Percentiles rank a stretch among this genome's conserved stretches.
Conservation (phyloP, 2,113 vertebrate species). For the Boulengeromyrus knoepffleri region DNA sequence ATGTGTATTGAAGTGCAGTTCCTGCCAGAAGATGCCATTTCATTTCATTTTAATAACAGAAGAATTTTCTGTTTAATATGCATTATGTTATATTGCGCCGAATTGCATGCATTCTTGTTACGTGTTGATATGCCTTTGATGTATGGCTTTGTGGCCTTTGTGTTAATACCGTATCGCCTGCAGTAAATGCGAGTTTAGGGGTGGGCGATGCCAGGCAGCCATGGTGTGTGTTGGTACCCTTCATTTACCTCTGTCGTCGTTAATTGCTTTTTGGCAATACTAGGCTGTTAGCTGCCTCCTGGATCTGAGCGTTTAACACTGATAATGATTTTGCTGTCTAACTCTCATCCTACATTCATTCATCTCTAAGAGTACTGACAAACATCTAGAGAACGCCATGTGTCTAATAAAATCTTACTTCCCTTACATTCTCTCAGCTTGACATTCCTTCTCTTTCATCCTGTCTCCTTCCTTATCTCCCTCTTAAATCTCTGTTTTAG, state of each 20-base stretch:
- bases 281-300: background rate
- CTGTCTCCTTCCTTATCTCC: background rate
- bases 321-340: background rate
- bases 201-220: background rate
- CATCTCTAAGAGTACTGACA: background rate
- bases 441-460: background rate
- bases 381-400: background rate
- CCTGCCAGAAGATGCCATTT: background rate
- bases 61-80: background rate
- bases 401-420: background rate
- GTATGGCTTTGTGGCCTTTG: background rate
- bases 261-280: background rate
- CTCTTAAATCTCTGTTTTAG: background rate
- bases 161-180: background rate
- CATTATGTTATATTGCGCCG: background rate
- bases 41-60: background rate
- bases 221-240: background rate
- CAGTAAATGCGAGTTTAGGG: background rate
- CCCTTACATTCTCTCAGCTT: background rate
- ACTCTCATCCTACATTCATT: background rate
- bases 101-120: background rate
- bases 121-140: background rate
- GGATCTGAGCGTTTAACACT: background rate
- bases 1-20: background rate
- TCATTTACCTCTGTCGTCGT: background rate